Evolutionary conservation across 2,888 invertebrate genomes (phyloP), one percentile per base, ranked within the genome.

Genomic region (Halictus quadricinctus): DNA sequence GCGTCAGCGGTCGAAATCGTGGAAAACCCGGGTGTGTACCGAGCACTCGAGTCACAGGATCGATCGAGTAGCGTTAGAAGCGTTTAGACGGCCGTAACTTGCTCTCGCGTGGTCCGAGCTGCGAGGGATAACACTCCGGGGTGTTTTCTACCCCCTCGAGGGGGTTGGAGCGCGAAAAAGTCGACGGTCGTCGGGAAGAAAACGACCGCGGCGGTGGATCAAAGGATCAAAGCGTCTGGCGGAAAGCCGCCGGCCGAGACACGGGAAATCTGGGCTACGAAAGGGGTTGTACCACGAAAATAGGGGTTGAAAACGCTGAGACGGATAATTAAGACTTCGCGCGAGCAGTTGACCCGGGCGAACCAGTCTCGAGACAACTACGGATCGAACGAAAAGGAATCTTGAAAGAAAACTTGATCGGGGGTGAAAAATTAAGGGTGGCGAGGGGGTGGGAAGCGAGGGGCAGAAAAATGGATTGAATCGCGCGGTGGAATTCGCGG

Each of bases 21-120:
- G 7, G 46, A 46, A 72, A 48, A 41, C 29, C 58, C 64, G 58
- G 15, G 72, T 74, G 84, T 80, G 76, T 72, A 58, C 79, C 82
- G 80, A 76, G 72, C 87, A 75, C 84, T 80, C 84, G 75, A 78
- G 80, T 79, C 86, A 86, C 84, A 79, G 77, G 78, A 87, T 81
- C 84, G 84, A 84, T 86, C 80, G 66, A 72, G 66, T 73, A 75
- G 60, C 60, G 80, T 79, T 79, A 78, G 79, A 79, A 81, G 80
- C 86, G 80, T 79, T 86, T 86, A 80, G 76, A 72, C 72, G 48
- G 10, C 50, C 72, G 60, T 80, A 78, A 82, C 81, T 82, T 79
- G 46, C 79, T 76, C 80, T 25, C 72, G 77, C 66, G 36, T 54
- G 70, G 50, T 54, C 77, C 25, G 29, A 83, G 66, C 79, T 77